phyloP scores from a whole-genome alignment of 2,797 vertebrate species.

The Clarias pachynema region DNA sequence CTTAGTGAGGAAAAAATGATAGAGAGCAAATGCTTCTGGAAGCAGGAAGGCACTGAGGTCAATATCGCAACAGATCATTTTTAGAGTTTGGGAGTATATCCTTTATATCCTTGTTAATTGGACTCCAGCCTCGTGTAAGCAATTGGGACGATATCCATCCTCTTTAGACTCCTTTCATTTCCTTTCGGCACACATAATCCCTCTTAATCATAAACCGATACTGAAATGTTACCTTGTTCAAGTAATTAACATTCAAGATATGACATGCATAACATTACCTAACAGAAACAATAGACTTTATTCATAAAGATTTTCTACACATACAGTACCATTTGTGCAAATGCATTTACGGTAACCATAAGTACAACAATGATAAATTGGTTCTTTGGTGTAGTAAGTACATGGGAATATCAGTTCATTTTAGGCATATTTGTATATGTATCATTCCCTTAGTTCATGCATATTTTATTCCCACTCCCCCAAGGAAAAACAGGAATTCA shows the following conservation, averaged over 20 bases:
- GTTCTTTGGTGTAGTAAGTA: not conserved
- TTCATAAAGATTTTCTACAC: not conserved
- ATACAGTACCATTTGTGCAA: not conserved
- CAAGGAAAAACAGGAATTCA: not conserved
- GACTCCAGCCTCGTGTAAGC: slow-evolving; percentile 39
- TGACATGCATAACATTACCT: not conserved
- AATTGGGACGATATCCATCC: slow-evolving; percentile 19
- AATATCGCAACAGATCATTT: slow-evolving; percentile 57
- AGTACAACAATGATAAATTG: not conserved
- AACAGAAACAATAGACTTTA: not conserved
- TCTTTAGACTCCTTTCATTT: slow-evolving; percentile 34
- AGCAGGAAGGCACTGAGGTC: slow-evolving; percentile 37
- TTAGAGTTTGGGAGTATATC: slow-evolving; percentile 51
- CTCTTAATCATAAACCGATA: not conserved
- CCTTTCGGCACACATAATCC: slow-evolving; percentile 16
- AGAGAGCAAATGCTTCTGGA: slow-evolving; percentile 59
- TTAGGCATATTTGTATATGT: not conserved
- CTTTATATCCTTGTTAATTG: slow-evolving; percentile 33
- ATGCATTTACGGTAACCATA: not conserved
- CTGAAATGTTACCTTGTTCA: not conserved
- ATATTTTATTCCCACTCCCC: not conserved
- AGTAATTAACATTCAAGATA: not conserved
- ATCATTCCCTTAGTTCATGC: not conserved
- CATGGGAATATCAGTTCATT: not conserved
- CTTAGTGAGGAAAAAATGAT: slow-evolving; percentile 62